These are phyloP conservation scores for Prosapia bicincta DNA, from an alignment of 2,888 invertebrate genomes.

Conservation along the genomic window DNA sequence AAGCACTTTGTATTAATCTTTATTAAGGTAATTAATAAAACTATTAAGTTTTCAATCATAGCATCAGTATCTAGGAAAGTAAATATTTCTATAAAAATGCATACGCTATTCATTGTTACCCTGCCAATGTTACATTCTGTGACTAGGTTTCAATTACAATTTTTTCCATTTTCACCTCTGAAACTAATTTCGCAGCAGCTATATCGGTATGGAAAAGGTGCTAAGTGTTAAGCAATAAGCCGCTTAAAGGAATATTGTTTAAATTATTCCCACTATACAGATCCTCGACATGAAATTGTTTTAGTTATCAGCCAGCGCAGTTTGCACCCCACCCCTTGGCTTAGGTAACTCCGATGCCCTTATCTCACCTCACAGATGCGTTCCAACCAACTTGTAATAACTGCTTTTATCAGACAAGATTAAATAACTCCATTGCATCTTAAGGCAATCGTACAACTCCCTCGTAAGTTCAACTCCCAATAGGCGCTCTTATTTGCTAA, in stretches of 20 bases:
- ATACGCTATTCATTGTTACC: no score
- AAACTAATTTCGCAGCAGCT: no score
- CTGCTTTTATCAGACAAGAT: not conserved
- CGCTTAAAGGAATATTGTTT: not conserved
- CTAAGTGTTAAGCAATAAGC: not conserved
- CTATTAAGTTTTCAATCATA: no score
- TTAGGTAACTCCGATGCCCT: not conserved
- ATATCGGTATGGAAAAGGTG: not conserved
- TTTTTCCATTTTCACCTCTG: no score
- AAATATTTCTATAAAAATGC: no score
- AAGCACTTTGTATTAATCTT: no score
- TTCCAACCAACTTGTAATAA: not conserved
- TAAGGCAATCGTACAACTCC: not conserved
- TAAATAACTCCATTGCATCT: not conserved
- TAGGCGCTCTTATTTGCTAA: no score
- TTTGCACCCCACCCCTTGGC: not conserved
- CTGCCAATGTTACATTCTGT: no score
- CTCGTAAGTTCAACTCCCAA: not conserved
- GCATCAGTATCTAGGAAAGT: no score
- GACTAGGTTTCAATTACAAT: no score
- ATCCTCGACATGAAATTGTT: not conserved
- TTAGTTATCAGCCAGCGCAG: not conserved
- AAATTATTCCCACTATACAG: not conserved
- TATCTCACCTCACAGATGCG: not conserved
- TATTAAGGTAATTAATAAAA: no score